Percentiles rank a stretch among this genome's conserved stretches.
These are phyloP conservation scores for Tympanoctomys barrerae DNA, from an alignment of 2,797 vertebrate species.

Conservation along the genomic window DNA sequence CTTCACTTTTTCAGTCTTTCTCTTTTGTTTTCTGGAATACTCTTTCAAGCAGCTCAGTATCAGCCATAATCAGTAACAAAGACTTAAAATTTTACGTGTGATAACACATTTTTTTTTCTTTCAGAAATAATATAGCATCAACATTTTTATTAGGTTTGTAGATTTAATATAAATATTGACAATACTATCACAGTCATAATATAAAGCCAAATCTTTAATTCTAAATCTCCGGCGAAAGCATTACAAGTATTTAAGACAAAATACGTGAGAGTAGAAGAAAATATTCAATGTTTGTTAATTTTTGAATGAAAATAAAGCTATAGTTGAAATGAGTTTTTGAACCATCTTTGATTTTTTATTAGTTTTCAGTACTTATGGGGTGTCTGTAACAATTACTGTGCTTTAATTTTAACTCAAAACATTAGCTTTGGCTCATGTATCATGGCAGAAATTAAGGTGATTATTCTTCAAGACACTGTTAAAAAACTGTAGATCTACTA, in stretches of 20 bases:
- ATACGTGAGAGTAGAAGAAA: background rate
- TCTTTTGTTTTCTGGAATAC: background rate
- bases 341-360: conserved; percentile 20
- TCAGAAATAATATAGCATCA: conserved; percentile 18
- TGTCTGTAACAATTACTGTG: background rate
- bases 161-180: conserved; percentile 26
- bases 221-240: conserved; percentile 10
- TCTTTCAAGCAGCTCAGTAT: background rate
- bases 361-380: background rate
- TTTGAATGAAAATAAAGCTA: conserved; percentile 13
- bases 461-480: background rate
- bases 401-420: conserved; percentile 13
- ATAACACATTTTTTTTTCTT: background rate
- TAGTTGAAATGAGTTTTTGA: conserved; percentile 23
- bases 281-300: background rate
- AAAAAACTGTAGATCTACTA: background rate
- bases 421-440: background rate
- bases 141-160: background rate
- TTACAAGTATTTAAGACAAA: background rate
- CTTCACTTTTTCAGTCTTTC: background rate
- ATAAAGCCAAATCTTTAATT: conserved; percentile 3
- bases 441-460: background rate
- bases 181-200: conserved; percentile 13
- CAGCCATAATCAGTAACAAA: background rate
- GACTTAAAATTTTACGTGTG: background rate